A percentile compares a stretch with the other conserved stretches of the same genome.
Conservation (phyloP, 1,140 invertebrate species). For the Achatina immaculata region DNA sequence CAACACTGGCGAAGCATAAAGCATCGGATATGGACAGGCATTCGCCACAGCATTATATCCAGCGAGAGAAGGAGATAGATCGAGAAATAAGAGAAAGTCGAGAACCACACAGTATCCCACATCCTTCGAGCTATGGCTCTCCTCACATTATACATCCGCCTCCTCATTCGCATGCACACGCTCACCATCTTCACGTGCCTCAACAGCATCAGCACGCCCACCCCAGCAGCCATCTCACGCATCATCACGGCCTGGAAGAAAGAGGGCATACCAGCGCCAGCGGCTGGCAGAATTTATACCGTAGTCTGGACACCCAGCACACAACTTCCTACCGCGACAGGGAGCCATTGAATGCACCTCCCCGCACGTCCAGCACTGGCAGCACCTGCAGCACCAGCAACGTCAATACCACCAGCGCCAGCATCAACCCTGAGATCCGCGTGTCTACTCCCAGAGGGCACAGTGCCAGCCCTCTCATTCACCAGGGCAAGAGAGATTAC, state of each 20-base stretch:
- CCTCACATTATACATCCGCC: neutral
- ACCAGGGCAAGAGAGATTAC: neutral
- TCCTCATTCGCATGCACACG: constrained; percentile 15
- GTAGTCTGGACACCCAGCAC: neutral
- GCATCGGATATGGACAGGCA: neutral
- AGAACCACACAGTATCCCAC: neutral
- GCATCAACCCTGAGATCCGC: constrained; percentile 25
- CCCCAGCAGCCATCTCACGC: neutral
- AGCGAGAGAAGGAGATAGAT: neutral
- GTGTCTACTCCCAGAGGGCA: constrained; percentile 22
- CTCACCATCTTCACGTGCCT: constrained; percentile 1
- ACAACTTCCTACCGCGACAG: constrained; percentile 15
- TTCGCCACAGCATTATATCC: neutral
- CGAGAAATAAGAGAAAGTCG: constrained; percentile 13
- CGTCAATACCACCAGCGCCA: neutral
- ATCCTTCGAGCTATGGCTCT: neutral
- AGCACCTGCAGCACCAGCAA: neutral
- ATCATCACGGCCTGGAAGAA: constrained; percentile 12
- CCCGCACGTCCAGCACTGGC: neutral
- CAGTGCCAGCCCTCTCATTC: constrained; percentile 25
- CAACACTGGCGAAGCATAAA: neutral
- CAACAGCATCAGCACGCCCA: constrained; percentile 29
- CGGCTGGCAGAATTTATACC: constrained; percentile 11
- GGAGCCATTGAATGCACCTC: constrained; percentile 1
- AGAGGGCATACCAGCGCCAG: neutral